Evolutionary conservation across 2,797 vertebrate genomes (phyloP), one percentile per base, ranked within the genome.

Genomic region (Artibeus lituratus): DNA sequence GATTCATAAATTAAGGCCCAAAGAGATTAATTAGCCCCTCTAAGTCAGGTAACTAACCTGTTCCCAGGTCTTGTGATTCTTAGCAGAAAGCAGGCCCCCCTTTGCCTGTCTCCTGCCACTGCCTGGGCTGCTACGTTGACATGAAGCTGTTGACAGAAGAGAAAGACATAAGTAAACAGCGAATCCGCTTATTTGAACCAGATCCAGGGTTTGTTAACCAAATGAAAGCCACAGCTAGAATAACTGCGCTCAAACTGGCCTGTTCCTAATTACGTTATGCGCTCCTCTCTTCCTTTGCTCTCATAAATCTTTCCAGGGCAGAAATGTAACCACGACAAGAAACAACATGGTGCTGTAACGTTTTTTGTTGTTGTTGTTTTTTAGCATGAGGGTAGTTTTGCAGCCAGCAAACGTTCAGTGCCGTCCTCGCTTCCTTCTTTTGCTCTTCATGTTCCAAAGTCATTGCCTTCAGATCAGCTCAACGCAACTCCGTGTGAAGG

Each of bases 381-480:
- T 86, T 72, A 95, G 92, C 83, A 32, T 26, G 57, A 82, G 67
- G 12, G 78, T 88, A 22, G 29, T 91, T 91, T 93, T 94, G 69
- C 87, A 86, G 39, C 14, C 62, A 93, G 74, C 35, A 72, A 8
- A 57, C 39, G 19, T 86, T 74, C 85, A 84, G 2, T n/a, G 85
- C 69, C 0, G 0, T 77, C 39, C 82, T 37, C 15, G 12, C 22
- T 86, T 53, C 76, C 78, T 53, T 32, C 77, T 86, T 78, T 49
- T 44, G 70, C 32, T 62, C 10, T 80, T 83, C 24, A 7, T 24
- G 22, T 55, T 59, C 74, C 39, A 29, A 1, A 32, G 59, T 35
- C 24, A 12, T 10, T 55, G 32, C 59, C 42, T 72, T 59, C 53
- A 37, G 3, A 19, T 15, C 57, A 70, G 26, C 47, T 84, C 91